These are phyloP conservation scores for Upupa epops DNA, from an alignment of 2,113 vertebrate genomes.

Conservation along the genomic window DNA sequence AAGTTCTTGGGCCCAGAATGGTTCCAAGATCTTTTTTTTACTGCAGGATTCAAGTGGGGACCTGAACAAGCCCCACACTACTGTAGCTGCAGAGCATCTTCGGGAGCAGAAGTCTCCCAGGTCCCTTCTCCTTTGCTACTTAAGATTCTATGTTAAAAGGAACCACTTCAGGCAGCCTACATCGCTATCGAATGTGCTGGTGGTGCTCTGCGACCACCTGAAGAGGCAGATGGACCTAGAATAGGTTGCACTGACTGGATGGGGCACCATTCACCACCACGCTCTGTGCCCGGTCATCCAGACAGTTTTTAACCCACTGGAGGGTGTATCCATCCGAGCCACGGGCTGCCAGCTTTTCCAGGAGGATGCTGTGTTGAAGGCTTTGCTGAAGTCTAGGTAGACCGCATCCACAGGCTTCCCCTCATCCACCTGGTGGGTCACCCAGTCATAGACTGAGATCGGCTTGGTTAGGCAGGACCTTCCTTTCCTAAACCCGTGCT, in stretches of 20 bases:
- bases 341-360: too few species aligned
- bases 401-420: too few species aligned
- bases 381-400: too few species aligned
- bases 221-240: neutral
- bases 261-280: too few species aligned
- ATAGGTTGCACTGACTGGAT: neutral
- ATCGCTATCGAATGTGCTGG: accelerated
- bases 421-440: too few species aligned
- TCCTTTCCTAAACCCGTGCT: too few species aligned
- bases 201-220: neutral
- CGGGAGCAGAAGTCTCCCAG: neutral
- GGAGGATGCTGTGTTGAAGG: too few species aligned
- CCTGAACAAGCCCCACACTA: neutral
- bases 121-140: neutral
- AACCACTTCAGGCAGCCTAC: neutral
- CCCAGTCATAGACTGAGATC: too few species aligned
- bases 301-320: too few species aligned
- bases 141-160: neutral
- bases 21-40: neutral
- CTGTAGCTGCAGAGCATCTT: accelerated
- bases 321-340: too few species aligned
- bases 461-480: too few species aligned
- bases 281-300: too few species aligned
- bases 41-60: neutral
- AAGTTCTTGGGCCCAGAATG: neutral